Evolutionary conservation across 2,113 vertebrate genomes (phyloP).

Genomic region (Cygnus atratus): DNA sequence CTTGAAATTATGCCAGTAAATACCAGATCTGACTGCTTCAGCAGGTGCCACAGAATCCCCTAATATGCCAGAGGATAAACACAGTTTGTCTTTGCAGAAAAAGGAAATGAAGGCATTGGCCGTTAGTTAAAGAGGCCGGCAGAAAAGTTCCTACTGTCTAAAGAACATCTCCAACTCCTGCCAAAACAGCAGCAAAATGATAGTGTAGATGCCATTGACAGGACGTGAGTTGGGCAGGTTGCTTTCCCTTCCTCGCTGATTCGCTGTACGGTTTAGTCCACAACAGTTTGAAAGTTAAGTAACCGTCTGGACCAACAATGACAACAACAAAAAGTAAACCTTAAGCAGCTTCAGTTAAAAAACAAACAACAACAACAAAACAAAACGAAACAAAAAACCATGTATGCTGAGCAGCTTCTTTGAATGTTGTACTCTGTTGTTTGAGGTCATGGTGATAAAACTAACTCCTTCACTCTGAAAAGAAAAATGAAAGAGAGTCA

Average conservation of each 20-base stretch:
- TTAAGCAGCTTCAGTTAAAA: slow-evolving; percentile 72
- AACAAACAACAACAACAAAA: neutral
- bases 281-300: slow-evolving; percentile 32
- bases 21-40: slow-evolving; percentile 72
- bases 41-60: slow-evolving; percentile 57
- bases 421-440: slow-evolving; percentile 56
- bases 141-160: slow-evolving; percentile 26
- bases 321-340: slow-evolving; percentile 58
- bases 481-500: slow-evolving; percentile 46
- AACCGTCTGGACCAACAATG: slow-evolving; percentile 38
- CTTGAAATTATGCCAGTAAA: slow-evolving; percentile 72
- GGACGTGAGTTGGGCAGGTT: slow-evolving; percentile 45
- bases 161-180: slow-evolving; percentile 46
- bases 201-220: slow-evolving; percentile 31
- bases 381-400: neutral
- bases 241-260: slow-evolving; percentile 53
- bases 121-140: slow-evolving; percentile 4
- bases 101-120: slow-evolving; percentile 59
- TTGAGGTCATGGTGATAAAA: slow-evolving; percentile 47
- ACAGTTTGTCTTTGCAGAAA: slow-evolving; percentile 60
- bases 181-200: slow-evolving; percentile 54
- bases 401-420: slow-evolving; percentile 58
- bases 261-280: slow-evolving; percentile 34
- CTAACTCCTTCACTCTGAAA: slow-evolving; percentile 78
- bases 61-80: slow-evolving; percentile 64